Conservation (phyloP, 2,113 vertebrate genomes). For the Labeo catla region DNA sequence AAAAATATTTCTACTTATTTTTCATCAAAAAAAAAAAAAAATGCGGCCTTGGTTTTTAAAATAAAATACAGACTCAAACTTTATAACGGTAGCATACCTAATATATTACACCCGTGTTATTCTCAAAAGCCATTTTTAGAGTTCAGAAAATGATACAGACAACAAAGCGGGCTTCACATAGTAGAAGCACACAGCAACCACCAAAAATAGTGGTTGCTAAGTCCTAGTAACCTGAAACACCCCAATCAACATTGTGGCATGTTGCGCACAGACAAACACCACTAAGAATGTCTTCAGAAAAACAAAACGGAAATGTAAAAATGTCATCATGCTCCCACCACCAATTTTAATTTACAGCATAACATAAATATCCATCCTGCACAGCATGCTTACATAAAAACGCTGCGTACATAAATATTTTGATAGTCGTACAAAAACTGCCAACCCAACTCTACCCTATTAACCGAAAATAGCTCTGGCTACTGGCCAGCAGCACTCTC, state of each 20-base stretch:
- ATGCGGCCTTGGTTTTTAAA: neutral
- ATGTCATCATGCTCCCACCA: neutral
- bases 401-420: neutral
- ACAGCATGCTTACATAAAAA: neutral
- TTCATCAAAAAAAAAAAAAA: neutral
- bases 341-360: neutral
- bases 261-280: too few species aligned
- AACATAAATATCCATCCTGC: neutral
- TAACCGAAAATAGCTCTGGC: conserved; percentile 6
- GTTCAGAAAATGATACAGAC: neutral
- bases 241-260: too few species aligned
- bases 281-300: neutral
- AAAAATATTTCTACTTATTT: neutral
- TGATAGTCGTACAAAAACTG: neutral
- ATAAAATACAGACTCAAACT: neutral
- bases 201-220: neutral
- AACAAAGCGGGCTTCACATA: neutral
- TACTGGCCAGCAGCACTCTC: neutral
- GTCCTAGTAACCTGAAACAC: too few species aligned
- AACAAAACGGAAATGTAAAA: neutral
- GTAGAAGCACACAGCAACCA: neutral
- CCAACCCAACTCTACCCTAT: neutral
- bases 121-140: neutral
- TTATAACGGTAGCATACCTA: neutral
- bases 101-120: neutral